A percentile compares a stretch with the other conserved stretches of the same genome.
Conservation (phyloP, 2,113 vertebrate species). For the Pungitius pungitius region DNA sequence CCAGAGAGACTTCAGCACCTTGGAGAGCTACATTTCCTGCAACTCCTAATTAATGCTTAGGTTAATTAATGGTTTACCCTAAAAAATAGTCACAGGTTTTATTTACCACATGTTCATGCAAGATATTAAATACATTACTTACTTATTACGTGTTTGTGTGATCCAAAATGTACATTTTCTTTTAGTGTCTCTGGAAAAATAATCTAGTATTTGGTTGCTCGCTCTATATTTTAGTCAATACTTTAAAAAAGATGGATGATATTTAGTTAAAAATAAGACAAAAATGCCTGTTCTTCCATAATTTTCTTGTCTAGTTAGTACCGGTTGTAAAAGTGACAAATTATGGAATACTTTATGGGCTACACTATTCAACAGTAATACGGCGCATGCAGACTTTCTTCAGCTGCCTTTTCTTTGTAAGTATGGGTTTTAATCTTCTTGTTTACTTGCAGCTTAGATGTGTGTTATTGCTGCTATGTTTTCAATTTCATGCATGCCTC, state of each 20-base stretch:
- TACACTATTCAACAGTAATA: neutral
- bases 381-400: neutral
- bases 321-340: neutral
- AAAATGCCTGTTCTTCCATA: neutral
- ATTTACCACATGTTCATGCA: neutral
- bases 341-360: neutral
- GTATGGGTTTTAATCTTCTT: constrained; percentile 27
- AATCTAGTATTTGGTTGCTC: neutral
- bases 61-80: neutral
- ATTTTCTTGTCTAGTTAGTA: neutral
- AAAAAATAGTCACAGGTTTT: too few relatives aligned
- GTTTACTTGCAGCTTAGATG: constrained; percentile 49
- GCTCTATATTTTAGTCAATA: neutral
- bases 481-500: constrained; percentile 54
- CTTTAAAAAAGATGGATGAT: too few relatives aligned
- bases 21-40: neutral
- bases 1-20: neutral
- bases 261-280: too few relatives aligned
- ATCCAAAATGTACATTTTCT: neutral
- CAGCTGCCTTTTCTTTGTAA: neutral
- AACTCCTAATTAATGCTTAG: neutral
- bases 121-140: too few relatives aligned
- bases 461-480: constrained; percentile 46
- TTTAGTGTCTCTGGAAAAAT: too few relatives aligned
- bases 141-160: too few relatives aligned